Percentiles rank a stretch among this genome's conserved stretches.
Evolutionary conservation across 2,888 invertebrate species (phyloP).

Genomic region (Azorinus chamasolen): DNA sequence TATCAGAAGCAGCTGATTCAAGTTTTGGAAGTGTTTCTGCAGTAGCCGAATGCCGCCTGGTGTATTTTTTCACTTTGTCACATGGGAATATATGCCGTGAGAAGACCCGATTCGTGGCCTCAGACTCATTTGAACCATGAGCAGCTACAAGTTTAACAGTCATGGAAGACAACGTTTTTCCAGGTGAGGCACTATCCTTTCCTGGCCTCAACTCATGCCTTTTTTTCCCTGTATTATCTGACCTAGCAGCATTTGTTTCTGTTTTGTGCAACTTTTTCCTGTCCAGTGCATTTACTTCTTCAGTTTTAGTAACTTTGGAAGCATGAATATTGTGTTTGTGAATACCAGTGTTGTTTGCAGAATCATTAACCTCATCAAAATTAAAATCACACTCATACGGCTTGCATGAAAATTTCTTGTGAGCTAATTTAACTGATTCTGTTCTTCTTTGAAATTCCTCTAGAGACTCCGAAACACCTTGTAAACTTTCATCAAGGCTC

Average conservation of each 20-base stretch:
- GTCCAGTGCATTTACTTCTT: not conserved
- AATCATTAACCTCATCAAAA: constrained; percentile 33
- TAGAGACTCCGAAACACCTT: constrained; percentile 42
- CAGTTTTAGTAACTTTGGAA: not conserved
- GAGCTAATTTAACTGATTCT: not conserved
- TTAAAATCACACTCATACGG: constrained; percentile 58
- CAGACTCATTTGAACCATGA: not conserved
- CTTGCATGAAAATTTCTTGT: constrained; percentile 8
- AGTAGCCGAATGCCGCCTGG: not conserved
- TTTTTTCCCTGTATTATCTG: no score
- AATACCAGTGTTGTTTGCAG: not conserved
- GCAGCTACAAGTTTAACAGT: no score
- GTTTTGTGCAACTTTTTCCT: not conserved
- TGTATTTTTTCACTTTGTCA: constrained; percentile 35
- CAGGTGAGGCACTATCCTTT: no score
- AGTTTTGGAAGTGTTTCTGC: not conserved
- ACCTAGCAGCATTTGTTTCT: not conserved
- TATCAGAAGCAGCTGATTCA: not conserved
- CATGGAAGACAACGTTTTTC: no score
- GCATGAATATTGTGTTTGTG: not conserved
- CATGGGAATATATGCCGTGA: constrained; percentile 19
- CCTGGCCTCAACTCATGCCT: no score
- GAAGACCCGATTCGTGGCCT: not conserved
- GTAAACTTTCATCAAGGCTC: constrained; percentile 41
- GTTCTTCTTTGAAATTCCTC: constrained; percentile 36